A percentile compares a stretch with the other conserved stretches of the same genome.
These are phyloP conservation scores for Eulemur rubriventer DNA, from an alignment of 2,797 vertebrate species.

Conservation along the genomic window DNA sequence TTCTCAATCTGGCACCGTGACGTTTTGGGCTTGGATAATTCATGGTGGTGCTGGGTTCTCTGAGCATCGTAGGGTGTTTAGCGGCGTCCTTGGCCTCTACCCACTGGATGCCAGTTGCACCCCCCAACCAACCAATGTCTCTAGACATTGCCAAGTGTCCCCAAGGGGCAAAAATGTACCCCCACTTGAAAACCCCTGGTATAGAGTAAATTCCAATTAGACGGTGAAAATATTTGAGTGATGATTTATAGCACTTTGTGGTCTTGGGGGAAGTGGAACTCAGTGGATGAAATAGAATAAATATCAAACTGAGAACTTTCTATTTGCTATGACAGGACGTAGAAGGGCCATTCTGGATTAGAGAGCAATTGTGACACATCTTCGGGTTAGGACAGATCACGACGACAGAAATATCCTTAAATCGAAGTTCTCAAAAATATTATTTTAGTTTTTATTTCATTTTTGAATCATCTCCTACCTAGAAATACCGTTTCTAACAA, in stretches of 20 bases:
- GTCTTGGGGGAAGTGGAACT: not conserved
- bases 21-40: not conserved
- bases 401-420: not conserved
- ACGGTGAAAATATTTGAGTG: not conserved
- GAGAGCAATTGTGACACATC: not conserved
- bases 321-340: not conserved
- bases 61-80: not conserved
- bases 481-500: not conserved
- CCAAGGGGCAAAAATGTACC: not conserved
- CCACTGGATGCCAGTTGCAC: not conserved
- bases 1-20: not conserved
- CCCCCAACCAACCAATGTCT: not conserved
- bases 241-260: not conserved
- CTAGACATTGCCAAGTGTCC: not conserved
- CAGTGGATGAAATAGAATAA: not conserved
- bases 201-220: not conserved
- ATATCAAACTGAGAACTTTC: not conserved
- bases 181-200: not conserved
- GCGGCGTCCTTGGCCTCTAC: not conserved
- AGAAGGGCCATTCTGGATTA: not conserved
- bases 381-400: not conserved
- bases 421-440: not conserved
- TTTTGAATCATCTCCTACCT: constrained; percentile 4
- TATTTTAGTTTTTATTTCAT: not conserved
- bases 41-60: not conserved